Percentiles rank a stretch among this genome's conserved stretches.
Conservation (phyloP, 1,140 invertebrate species). For the Chironomus striatipennis region DNA sequence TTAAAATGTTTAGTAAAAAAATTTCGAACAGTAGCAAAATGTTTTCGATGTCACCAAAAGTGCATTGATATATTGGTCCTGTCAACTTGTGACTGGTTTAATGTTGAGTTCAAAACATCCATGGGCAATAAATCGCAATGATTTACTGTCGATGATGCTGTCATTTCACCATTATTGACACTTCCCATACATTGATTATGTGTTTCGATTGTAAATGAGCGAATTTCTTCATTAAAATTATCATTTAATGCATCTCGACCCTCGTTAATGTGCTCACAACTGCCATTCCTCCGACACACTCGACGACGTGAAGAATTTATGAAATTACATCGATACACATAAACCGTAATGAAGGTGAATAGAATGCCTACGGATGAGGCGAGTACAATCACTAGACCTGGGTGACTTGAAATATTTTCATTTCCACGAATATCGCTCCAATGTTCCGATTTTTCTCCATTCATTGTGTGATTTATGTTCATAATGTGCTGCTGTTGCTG, state of each 20-base stretch:
- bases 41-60: background rate
- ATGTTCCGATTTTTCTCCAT: background rate
- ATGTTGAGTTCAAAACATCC: slow-evolving; percentile 6
- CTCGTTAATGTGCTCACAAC: background rate
- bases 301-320: background rate
- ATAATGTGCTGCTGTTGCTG: background rate
- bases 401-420: background rate
- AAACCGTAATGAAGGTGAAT: background rate
- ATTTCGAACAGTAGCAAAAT: background rate
- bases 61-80: slow-evolving; percentile 7
- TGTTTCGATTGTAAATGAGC: slow-evolving; percentile 1
- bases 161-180: background rate
- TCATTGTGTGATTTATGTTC: background rate
- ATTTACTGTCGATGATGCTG: background rate
- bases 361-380: background rate
- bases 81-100: background rate
- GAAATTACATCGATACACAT: slow-evolving; percentile 4
- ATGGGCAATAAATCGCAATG: slow-evolving; percentile 6
- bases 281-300: background rate
- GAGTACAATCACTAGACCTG: background rate
- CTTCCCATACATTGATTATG: background rate
- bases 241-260: slow-evolving; percentile 12
- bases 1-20: too few relatives aligned
- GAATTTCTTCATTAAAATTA: slow-evolving; percentile 5
- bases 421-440: background rate